Evolutionary conservation across 1,140 invertebrate species (phyloP).

Genomic region (Rhizoglyphus robini): DNA sequence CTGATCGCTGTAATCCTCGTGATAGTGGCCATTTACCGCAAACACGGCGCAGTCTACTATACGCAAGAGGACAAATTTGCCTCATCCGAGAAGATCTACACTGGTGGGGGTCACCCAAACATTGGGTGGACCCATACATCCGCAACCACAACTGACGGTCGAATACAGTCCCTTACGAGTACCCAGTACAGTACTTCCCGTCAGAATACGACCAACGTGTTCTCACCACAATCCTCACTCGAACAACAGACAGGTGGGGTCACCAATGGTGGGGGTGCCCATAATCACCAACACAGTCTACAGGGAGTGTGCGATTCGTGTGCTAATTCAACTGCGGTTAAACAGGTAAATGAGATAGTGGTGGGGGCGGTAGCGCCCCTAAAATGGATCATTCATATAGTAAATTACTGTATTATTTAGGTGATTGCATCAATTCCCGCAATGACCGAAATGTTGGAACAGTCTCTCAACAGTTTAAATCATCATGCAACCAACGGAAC

Average conservation of each 20-base stretch:
- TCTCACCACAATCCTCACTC: neutral
- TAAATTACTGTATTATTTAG: too few species aligned
- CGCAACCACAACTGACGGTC: neutral
- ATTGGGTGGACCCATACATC: neutral
- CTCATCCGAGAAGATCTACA: conserved; percentile 26
- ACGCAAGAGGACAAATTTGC: conserved; percentile 49
- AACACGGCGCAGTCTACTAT: conserved; percentile 53
- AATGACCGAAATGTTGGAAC: conserved; percentile 3
- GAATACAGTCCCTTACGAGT: neutral
- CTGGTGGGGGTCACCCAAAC: neutral
- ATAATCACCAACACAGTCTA: neutral
- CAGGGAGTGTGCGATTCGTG: neutral
- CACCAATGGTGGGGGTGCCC: neutral
- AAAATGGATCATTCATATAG: too few species aligned
- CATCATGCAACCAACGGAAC: neutral
- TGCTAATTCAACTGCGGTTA: neutral
- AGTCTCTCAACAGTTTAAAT: neutral
- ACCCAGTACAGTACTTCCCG: neutral
- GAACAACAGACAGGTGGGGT: neutral
- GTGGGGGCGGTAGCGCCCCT: too few species aligned
- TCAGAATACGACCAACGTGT: conserved; percentile 1
- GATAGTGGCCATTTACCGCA: conserved; percentile 35
- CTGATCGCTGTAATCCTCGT: conserved; percentile 31
- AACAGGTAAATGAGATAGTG: neutral
- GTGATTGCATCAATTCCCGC: neutral